phyloP scores from a whole-genome alignment of 2,113 vertebrate species.

The Anarrhichthys ocellatus region DNA sequence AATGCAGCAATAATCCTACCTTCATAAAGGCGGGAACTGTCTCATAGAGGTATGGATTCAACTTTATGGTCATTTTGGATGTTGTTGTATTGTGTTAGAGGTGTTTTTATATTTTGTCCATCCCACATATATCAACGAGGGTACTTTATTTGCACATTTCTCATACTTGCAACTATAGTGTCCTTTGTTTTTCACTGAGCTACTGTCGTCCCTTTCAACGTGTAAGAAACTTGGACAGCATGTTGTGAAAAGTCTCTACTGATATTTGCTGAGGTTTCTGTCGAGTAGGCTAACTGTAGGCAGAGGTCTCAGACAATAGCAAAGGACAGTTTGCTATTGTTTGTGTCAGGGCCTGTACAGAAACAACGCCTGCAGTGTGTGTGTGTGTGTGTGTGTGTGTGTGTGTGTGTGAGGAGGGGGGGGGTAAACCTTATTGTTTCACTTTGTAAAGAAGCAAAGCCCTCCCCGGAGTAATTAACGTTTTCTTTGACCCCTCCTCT shows the following conservation, averaged over 20 bases:
- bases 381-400: neutral
- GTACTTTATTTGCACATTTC: neutral
- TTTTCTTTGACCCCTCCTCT: neutral
- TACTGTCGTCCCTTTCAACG: neutral
- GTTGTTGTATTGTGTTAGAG: neutral
- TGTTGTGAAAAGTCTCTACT: neutral
- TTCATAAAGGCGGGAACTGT: neutral
- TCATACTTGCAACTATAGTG: neutral
- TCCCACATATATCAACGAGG: neutral
- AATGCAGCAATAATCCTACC: neutral
- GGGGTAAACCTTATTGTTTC: neutral
- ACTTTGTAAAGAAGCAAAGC: neutral
- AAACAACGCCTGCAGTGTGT: neutral
- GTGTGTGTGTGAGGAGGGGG: neutral
- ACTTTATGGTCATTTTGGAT: neutral
- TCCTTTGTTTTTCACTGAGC: neutral
- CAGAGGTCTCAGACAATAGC: neutral
- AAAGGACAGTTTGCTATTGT: neutral
- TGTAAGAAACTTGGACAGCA: neutral
- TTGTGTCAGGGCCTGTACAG: neutral
- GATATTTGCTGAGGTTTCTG: neutral
- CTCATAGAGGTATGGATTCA: neutral
- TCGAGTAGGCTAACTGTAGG: neutral
- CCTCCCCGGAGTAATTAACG: neutral
- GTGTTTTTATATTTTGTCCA: neutral